Evolutionary conservation across 2,113 vertebrate genomes (phyloP), one percentile per base, ranked within the genome.

Genomic region (Panurus biarmicus): DNA sequence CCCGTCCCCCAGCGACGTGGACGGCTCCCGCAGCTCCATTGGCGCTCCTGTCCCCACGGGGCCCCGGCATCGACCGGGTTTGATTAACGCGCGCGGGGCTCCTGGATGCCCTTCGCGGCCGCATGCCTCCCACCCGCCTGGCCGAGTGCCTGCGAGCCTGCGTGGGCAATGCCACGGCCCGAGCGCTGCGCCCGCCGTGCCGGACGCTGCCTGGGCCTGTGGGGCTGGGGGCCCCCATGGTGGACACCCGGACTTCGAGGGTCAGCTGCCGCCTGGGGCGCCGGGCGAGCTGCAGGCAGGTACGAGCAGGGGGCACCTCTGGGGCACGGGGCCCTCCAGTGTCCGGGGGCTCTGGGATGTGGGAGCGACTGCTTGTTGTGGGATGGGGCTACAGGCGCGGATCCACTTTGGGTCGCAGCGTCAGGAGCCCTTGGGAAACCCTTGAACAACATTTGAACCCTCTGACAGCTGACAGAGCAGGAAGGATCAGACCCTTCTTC

Each of bases 291-390:
- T 90, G 94, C 93, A 94, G 93, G 87, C 94, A 95, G 95, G 96
- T 94, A 95, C 93, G 95, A 94, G n/a, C 35, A 5, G 12, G 42
- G 65, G 57, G 5, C 7, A 18, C 9, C 14, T 21, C 45, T 9
- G 13, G 53, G 42, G 12, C 0, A 0, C 0, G 4, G 79, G 53
- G n/a, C 3, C 24, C 21, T 11, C 10, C 0, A 0, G 6, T 1
- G 33, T 5, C 24, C 36, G 0, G 3, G 58, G 64, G 72, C 10
- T 73, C 73, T 0, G 11, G 80, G 73, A 11, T 24, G 28, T 11
- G 71, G 76, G 75, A 67, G 26, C 0, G 0, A 50, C 16, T n/a
- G n/a, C 9, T 64, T 0, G 2, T 4, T 35, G 36, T 18, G 67
- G 76, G 76, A 42, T 0, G 14, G 66, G 61, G 69, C 8, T 13